Base-by-base conservation (phyloP, 2,888 invertebrate genomes). In the Lepetodrilus schrolli region DNA sequence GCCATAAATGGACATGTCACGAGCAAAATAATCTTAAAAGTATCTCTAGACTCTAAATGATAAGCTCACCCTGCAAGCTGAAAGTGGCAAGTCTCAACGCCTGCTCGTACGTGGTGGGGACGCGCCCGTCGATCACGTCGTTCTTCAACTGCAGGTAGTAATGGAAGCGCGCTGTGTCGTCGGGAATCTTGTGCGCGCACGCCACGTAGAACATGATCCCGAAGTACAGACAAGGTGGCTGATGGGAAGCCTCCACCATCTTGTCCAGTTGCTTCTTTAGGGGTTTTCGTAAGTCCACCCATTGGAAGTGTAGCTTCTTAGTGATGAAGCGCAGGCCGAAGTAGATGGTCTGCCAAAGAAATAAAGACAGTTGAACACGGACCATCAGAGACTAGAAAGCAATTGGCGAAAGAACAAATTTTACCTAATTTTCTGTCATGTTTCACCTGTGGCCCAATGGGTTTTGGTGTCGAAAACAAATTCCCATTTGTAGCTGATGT, bases 131-230 rank as follows among this genome's bases (percentile, higher is more conserved):
- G 71, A 97, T 94, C 74, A 99, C 94, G 92, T 99, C 98, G 90
- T 94, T 95, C 91, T 98, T 98, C 72, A 98, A 91, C 92, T 99
- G 98, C 68, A 98, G 92, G 91, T 97, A 99, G 91, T 97, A 99
- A 90, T 98, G 97, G 90, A 97, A 97, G 86, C 98, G 94, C 2
- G 97, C 96, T 85, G 96, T 95, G 91, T 98, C 97, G 91, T 99
- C 98, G 75, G 95, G 95, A 77, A 99, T 93, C 74, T 96, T 92
- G 79, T 94, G 94, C 0, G 96, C 95, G 71, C 97, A 96, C 0
- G 95, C 94, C 48, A 98, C 95, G 91, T 98, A 99, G 92, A 96
- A 98, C 94, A 98, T 96, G 17, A 99, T 96, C 37, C 97, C 94
- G 66, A 99, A 92, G 90, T 95, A 96, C 23, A 99, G 93, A 43